Base-by-base conservation (phyloP, 1,140 invertebrate species). In the Hylaeus anthracinus region DNA sequence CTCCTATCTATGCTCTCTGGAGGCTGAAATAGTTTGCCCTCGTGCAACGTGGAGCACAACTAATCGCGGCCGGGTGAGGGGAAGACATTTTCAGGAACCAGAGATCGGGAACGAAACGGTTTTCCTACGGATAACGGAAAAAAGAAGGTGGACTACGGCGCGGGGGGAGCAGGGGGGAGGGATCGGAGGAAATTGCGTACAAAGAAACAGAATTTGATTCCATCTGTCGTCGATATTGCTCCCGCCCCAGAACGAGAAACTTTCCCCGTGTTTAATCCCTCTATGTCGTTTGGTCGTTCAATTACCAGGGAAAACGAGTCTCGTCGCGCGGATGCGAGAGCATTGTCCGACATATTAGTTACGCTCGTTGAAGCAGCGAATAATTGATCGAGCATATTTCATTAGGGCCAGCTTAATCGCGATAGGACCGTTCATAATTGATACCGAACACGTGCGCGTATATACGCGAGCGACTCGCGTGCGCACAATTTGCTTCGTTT, bases 381-480 rank as follows among this genome's bases (percentile, higher is more conserved):
- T 90, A 87, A 90, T 90, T 86, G 82, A 88, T 80, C 84, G 77
- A 2, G 76, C 84, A 87, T 90, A 89, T 89, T 90, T 90, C 86
- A 90, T 89, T 89, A 87, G 87, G 81, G 78, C 71, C 66, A 66
- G 81, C 83, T 89, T 89, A 90, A 90, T 90, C 86, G 86, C 81
- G 82, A 79, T 81, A 80, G 83, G 71, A 84, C 72, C 83, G 78
- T 88, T 79, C 79, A 86, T 90, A 89, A 90, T 90, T 88, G 88
- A 90, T 89, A 83, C 61, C 60, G 67, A 78, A 79, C 82, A 76
- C 77, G 71, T 51, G 51, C 65, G 41, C 73, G 60, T 45, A 48
- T 63, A 72, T 77, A 51, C 58, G 45, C 56, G 80, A 69, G 58
- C 66, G 60, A 66, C 56, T 41, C 15, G 15, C 51, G 73, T n/a